Evolutionary conservation across 2,797 vertebrate genomes (phyloP).

Genomic region (Adelosebastes latens): DNA sequence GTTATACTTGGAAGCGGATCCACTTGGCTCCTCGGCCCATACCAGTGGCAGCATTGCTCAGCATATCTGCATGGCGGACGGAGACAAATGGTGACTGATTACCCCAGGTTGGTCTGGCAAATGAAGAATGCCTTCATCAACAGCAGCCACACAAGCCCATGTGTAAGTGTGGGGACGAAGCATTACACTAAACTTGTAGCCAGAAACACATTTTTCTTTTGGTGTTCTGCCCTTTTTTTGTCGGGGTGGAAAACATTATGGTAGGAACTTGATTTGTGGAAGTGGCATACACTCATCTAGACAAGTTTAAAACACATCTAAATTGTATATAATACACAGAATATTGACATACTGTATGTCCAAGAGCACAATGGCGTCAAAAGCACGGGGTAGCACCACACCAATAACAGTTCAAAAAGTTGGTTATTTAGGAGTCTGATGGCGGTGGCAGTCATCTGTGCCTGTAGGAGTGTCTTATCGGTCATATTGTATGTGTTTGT

Average conservation of each 20-base stretch:
- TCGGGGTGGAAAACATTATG: background rate
- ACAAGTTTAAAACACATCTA: background rate
- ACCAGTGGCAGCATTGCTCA: conserved; percentile 35
- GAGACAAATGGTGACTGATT: conserved; percentile 63
- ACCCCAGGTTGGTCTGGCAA: conserved; percentile 44
- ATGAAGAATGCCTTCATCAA: conserved; percentile 46
- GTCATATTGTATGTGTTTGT: background rate
- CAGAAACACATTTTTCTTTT: background rate
- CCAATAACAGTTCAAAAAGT: background rate
- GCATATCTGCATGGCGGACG: conserved; percentile 34
- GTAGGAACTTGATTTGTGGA: background rate
- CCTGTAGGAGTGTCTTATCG: background rate
- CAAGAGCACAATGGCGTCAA: background rate
- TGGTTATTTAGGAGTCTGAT: background rate
- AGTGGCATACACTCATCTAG: background rate
- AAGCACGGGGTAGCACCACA: background rate
- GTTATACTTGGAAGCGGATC: conserved; percentile 4
- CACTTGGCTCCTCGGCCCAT: background rate
- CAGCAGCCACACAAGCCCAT: conserved; percentile 11
- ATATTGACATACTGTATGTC: background rate
- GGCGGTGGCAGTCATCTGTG: background rate
- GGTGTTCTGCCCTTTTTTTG: background rate
- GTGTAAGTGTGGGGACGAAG: conserved; percentile 3
- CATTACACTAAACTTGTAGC: too few relatives aligned
- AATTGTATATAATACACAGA: background rate